phyloP scores from a whole-genome alignment of 2,797 vertebrate species.

The Syncerus caffer region DNA sequence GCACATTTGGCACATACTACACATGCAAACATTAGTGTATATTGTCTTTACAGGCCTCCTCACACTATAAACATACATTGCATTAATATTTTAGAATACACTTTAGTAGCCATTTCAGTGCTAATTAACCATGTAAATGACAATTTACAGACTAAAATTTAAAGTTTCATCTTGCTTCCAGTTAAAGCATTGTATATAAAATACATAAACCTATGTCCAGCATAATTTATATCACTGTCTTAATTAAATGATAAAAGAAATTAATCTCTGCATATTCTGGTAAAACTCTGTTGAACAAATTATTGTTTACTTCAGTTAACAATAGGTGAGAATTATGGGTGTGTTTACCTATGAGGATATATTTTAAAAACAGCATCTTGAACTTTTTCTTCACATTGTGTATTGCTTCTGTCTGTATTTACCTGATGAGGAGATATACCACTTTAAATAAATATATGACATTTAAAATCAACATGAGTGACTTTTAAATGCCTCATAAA shows the following conservation, averaged over 20 bases:
- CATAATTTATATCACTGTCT: background rate
- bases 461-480: conserved; percentile 22
- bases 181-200: background rate
- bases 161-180: background rate
- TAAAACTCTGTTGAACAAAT: background rate
- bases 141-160: background rate
- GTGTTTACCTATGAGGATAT: background rate
- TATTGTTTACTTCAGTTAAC: conserved; percentile 13
- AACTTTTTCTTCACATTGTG: background rate
- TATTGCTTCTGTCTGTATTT: background rate
- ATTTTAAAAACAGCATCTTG: background rate
- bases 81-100: background rate
- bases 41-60: background rate
- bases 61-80: background rate
- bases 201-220: background rate
- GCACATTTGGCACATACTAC: background rate
- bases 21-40: background rate
- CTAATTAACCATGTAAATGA: background rate
- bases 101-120: background rate
- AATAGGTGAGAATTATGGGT: background rate
- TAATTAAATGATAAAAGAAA: conserved; percentile 17
- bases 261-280: background rate
- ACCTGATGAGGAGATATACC: background rate
- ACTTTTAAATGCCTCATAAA: background rate
- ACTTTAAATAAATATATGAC: background rate